Percentiles rank a stretch among this genome's conserved stretches.
phyloP scores from a whole-genome alignment of 2,797 vertebrate species.

The Cryptoblepharus egeriae region DNA sequence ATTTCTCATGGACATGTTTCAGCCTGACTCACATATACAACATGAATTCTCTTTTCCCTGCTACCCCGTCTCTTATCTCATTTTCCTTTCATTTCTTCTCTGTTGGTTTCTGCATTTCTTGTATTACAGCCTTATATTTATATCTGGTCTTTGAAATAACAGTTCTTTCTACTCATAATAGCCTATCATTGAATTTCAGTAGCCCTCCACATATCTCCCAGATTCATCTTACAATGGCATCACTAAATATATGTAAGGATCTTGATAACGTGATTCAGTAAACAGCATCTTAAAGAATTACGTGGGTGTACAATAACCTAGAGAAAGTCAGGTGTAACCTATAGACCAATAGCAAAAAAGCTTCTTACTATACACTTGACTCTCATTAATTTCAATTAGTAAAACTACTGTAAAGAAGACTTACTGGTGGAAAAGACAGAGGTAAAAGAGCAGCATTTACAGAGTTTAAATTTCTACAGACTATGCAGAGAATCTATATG shows the following conservation, averaged over 20 bases:
- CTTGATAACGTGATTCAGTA: not conserved
- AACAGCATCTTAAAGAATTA: not conserved
- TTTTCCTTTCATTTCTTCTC: not conserved
- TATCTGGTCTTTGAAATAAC: not conserved
- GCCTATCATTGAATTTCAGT: not conserved
- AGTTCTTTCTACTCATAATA: not conserved
- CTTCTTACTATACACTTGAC: not conserved
- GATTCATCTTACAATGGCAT: not conserved
- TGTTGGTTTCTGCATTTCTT: not conserved
- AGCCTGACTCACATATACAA: conserved; percentile 8
- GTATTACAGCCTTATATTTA: not conserved
- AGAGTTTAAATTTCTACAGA: no score
- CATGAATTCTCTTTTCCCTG: not conserved
- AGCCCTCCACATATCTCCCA: not conserved
- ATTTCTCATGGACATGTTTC: conserved; percentile 14
- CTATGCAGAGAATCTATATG: not conserved
- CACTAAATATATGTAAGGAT: not conserved
- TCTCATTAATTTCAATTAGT: no score
- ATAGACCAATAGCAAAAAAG: not conserved
- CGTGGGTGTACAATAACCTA: no score
- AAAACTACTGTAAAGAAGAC: not conserved
- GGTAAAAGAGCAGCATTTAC: not conserved
- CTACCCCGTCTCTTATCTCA: not conserved
- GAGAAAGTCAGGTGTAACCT: no score
- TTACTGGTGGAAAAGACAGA: not conserved